Evolutionary conservation across 2,888 invertebrate genomes (phyloP), one percentile per base, ranked within the genome.

Genomic region (Tridacna gigas): DNA sequence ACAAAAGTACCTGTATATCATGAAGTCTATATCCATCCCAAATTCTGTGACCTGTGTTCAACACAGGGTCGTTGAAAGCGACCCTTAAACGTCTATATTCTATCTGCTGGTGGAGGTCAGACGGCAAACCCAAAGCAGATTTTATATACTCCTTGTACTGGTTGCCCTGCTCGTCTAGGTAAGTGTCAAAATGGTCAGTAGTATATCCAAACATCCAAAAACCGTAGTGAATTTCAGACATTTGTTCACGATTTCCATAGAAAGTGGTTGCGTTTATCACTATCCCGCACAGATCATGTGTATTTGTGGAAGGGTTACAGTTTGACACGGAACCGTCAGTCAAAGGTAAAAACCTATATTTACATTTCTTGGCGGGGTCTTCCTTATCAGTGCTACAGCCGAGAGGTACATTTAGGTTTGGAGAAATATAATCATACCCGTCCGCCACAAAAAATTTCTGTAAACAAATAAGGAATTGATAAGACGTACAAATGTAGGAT

Each of bases 231-330:
- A 5, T 18, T 5, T 69, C 45, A 18, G 0, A 69, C 4, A 69
- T n/a, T n/a, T 47, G 45, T n/a, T 69, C 47, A n/a, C 1, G 12
- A 28, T n/a, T 69, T 13, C 69, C 69, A 45, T 69, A 7, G n/a
- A n/a, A 69, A 9, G 69, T 45, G 13, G 69, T 69, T 45, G 69
- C 69, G 20, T 69, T 69, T 5, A 69, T 20, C 20, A 45, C 45
- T 20, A 37, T 15, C 47, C 69, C 69, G 45, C 69, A 69, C 15
- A 69, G 20, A 28, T 69, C 69, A 47, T 69, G 45, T 2, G 9
- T 20, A 69, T 69, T 69, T 69, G 69, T n/a, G 9, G 69, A 69
- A 20, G 22, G 0, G 11, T 15, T 7, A 47, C 69, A 69, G 1
- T 18, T 11, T 18, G 28, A 37, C 37, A 37, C 18, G 4, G 26